phyloP scores from a whole-genome alignment of 1,140 invertebrate species.

The Melipona quadrifasciata region DNA sequence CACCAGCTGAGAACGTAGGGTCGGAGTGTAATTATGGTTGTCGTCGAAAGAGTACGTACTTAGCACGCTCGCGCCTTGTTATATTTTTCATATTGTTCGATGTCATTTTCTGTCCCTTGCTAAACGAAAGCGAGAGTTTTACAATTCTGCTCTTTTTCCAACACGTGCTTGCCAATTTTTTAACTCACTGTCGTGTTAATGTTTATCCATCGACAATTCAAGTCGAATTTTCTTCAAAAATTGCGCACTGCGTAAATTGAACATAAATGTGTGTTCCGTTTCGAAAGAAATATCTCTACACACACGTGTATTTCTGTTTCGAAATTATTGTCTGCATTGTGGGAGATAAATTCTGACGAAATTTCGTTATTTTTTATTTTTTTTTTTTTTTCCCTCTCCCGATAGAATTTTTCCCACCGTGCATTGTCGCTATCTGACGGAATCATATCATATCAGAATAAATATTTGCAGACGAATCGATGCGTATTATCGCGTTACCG shows the following conservation, averaged over 20 bases:
- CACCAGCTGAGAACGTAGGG: not conserved
- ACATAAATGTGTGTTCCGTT: not conserved
- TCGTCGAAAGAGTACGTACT: not conserved
- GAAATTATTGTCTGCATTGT: not conserved
- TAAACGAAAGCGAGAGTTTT: too few species aligned
- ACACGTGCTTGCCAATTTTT: too few species aligned
- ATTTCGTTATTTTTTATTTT: not conserved
- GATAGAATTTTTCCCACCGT: not conserved
- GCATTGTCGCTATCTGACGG: not conserved
- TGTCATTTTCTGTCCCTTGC: too few species aligned
- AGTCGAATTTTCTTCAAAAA: too few species aligned
- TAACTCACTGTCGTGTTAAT: too few species aligned
- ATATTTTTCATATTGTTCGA: too few species aligned
- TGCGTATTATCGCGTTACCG: not conserved
- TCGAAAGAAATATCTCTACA: not conserved
- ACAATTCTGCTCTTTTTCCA: too few species aligned
- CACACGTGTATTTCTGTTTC: not conserved
- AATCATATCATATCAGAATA: not conserved
- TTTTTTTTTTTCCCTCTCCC: too few species aligned
- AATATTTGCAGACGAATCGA: conserved; percentile 6
- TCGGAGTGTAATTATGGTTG: conserved; percentile 14
- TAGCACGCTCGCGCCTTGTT: too few species aligned
- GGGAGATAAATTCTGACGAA: not conserved
- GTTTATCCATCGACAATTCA: too few species aligned
- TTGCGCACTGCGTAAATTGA: too few species aligned